Base-by-base conservation (phyloP, 1,140 invertebrate genomes). In the Drosophila fuyamai region DNA sequence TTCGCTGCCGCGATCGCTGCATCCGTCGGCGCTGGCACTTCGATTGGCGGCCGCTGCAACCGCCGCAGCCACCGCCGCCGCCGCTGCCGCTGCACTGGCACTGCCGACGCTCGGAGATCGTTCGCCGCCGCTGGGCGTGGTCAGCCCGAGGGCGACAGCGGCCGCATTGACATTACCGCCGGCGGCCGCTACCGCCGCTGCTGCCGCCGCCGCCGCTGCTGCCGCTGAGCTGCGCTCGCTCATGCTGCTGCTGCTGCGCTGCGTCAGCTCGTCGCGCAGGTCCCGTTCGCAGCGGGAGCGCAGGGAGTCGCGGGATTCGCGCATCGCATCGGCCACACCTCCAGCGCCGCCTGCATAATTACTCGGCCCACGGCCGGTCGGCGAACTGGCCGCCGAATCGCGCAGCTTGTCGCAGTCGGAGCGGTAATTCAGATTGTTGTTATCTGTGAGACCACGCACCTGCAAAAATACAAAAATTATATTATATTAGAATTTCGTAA, bases 391-490 rank as follows among this genome's bases (percentile, higher is more conserved):
- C 10, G 89, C 85, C 36, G 92, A 90, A 41, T 92, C 90, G 66
- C 90, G 91, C 63, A 91, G 72, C 74, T 91, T 92, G 40, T 92
- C 91, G 66, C 81, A 85, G 66, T 92, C 92, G 47, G 81, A 74
- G 41, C 90, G 91, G 74, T 92, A 93, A 93, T 95, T 95, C 86
- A 95, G 93, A 92, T 94, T 95, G 94, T 95, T 96, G 93, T 96
- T 96, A 94, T 98, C 97, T 85, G 96, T 97, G 82, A 98, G 95
- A 85, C 97, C 97, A 93, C 97, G 94, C 58, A 92, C 92, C 92
- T 92, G 59, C 5, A 9, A 14, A 10, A 3, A 8, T 36, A 36
- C 8, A 10, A 5, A 44, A 53, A 10, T 18, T 18, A 18, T 6
- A 18, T 6, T 2, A 18, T 44, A 40, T 16, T 16, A 9, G 1